Conservation (phyloP, 1,140 invertebrate genomes). For the Holcopasites calliopsidis region DNA sequence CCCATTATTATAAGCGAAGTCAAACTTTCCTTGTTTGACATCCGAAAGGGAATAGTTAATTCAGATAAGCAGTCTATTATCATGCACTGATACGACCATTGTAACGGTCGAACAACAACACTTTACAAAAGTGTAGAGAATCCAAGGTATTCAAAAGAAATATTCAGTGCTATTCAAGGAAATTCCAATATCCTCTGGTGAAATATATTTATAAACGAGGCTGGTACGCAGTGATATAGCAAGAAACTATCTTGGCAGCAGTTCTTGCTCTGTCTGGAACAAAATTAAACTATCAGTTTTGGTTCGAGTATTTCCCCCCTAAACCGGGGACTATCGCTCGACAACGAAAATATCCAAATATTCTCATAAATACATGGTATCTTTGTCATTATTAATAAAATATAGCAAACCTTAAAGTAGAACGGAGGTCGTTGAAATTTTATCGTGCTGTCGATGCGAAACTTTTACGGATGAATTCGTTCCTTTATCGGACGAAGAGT, state of each 20-base stretch:
- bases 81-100: slow-evolving; percentile 4
- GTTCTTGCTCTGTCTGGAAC: slow-evolving; percentile 24
- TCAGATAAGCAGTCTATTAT: slow-evolving; percentile 5
- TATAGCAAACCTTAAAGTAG: slow-evolving; percentile 34
- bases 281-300: slow-evolving; percentile 22
- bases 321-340: no score
- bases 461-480: slow-evolving; percentile 3
- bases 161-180: not conserved
- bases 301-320: no score
- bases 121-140: not conserved
- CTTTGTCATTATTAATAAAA: slow-evolving; percentile 3
- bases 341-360: not conserved
- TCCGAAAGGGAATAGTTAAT: not conserved
- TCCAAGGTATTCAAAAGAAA: not conserved
- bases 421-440: slow-evolving; percentile 27
- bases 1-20: slow-evolving; percentile 1
- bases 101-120: not conserved
- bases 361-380: no score
- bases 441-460: slow-evolving; percentile 15
- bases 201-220: slow-evolving; percentile 33
- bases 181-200: slow-evolving; percentile 7
- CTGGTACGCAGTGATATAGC: slow-evolving; percentile 16
- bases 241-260: slow-evolving; percentile 41
- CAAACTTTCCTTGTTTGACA: slow-evolving; percentile 1
- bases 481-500: not conserved